Evolutionary conservation across 2,888 invertebrate genomes (phyloP).

Genomic region (Plutella xylostella): DNA sequence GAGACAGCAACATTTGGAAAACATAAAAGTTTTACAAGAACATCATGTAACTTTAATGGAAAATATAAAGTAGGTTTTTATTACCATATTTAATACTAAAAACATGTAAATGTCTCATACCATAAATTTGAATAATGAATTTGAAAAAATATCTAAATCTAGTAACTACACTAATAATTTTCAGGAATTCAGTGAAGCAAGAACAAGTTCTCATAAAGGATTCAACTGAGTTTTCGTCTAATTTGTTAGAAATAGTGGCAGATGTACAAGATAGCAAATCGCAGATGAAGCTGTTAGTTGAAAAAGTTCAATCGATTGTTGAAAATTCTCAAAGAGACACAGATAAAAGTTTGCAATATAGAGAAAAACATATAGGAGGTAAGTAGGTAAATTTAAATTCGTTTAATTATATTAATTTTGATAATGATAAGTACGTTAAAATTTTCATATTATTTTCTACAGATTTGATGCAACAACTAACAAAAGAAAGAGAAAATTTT

Average conservation of each 20-base stretch:
- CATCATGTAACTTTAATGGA: conserved; percentile 67
- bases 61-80: conserved; percentile 56
- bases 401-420: not conserved
- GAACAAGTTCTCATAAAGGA: conserved; percentile 63
- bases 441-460: conserved; percentile 10
- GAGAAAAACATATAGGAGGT: conserved; percentile 70
- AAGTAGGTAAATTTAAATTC: conserved; percentile 10
- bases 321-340: conserved; percentile 50
- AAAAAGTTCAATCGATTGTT: conserved; percentile 52
- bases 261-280: conserved; percentile 59
- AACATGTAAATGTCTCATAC: too few relatives aligned
- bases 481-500: conserved; percentile 65
- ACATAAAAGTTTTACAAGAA: conserved; percentile 49
- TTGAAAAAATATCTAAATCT: not conserved
- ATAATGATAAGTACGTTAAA: not conserved
- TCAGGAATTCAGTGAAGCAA: conserved; percentile 61
- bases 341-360: conserved; percentile 57
- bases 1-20: conserved; percentile 57
- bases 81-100: too few relatives aligned
- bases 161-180: conserved; percentile 1
- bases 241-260: conserved; percentile 55
- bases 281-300: conserved; percentile 52
- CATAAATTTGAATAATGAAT: not conserved
- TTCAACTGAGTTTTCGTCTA: conserved; percentile 57
- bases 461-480: conserved; percentile 69